Conservation (phyloP, 2,113 vertebrate genomes). For the Xerus inauris region DNA sequence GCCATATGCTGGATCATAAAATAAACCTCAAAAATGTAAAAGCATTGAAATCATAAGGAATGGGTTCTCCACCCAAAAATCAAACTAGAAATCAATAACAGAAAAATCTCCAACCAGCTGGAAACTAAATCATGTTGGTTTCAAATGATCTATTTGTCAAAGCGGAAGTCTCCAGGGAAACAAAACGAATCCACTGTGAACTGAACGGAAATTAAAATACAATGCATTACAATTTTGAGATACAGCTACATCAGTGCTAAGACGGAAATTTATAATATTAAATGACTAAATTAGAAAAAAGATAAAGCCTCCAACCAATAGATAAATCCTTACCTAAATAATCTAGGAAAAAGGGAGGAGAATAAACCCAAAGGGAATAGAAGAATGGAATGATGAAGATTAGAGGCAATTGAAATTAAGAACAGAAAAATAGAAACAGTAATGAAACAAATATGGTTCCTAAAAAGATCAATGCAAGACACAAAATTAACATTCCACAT, state of each 20-base stretch:
- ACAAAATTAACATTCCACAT: neutral
- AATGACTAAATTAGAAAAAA: neutral
- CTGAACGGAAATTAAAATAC: neutral
- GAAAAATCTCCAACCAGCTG: neutral
- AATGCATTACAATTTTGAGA: neutral
- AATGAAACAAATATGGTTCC: neutral
- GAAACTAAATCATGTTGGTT: neutral
- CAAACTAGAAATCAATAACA: slow-evolving; percentile 9
- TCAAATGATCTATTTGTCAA: neutral
- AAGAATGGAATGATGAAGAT: neutral
- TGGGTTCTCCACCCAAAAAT: neutral
- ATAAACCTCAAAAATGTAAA: neutral
- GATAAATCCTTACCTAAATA: neutral
- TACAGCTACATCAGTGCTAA: neutral
- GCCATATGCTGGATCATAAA: neutral
- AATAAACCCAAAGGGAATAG: neutral
- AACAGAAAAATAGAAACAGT: neutral
- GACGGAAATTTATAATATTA: neutral
- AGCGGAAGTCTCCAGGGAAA: neutral
- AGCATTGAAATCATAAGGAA: neutral
- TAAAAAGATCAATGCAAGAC: neutral
- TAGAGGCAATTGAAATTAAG: neutral
- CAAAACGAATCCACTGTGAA: neutral
- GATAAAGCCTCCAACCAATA: neutral
- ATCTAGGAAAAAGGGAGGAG: neutral